Evolutionary conservation across 2,113 vertebrate genomes (phyloP).

Genomic region (Platichthys stellatus): DNA sequence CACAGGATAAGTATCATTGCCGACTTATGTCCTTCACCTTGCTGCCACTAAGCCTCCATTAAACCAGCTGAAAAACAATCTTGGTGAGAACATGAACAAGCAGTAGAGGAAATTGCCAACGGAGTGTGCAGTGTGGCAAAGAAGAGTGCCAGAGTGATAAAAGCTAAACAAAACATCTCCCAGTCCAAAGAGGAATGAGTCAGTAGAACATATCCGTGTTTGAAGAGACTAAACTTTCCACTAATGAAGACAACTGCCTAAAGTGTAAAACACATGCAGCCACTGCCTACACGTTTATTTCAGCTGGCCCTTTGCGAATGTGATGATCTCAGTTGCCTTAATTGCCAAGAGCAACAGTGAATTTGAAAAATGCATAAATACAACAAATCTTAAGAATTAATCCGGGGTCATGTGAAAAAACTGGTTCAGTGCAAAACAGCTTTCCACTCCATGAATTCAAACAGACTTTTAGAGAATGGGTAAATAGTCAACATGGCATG

Average conservation of each 20-base stretch:
- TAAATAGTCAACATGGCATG: background rate
- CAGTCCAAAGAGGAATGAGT: constrained; percentile 20
- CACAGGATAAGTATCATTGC: constrained; percentile 15
- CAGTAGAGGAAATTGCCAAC: constrained; percentile 36
- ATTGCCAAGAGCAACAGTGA: constrained; percentile 12
- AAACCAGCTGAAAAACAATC: constrained; percentile 29
- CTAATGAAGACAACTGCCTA: constrained; percentile 36
- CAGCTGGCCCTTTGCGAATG: background rate
- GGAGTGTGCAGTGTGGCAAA: constrained; percentile 7
- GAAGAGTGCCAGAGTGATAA: constrained; percentile 37
- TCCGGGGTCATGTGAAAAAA: background rate
- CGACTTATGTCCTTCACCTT: constrained; percentile 35
- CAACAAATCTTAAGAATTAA: background rate
- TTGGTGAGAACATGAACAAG: constrained; percentile 30
- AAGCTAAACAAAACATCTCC: constrained; percentile 22
- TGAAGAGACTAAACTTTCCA: constrained; percentile 27
- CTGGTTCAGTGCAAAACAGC: background rate
- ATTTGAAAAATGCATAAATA: background rate
- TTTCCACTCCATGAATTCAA: background rate
- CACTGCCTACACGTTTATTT: constrained; percentile 14
- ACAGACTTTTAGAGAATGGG: background rate
- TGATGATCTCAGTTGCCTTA: constrained; percentile 21
- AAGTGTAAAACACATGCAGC: constrained; percentile 2
- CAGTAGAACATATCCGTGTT: background rate
- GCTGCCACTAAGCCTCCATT: background rate